These are phyloP conservation scores for Eueremaeus valkanovi DNA, from an alignment of 2,888 invertebrate species.

Conservation along the genomic window DNA sequence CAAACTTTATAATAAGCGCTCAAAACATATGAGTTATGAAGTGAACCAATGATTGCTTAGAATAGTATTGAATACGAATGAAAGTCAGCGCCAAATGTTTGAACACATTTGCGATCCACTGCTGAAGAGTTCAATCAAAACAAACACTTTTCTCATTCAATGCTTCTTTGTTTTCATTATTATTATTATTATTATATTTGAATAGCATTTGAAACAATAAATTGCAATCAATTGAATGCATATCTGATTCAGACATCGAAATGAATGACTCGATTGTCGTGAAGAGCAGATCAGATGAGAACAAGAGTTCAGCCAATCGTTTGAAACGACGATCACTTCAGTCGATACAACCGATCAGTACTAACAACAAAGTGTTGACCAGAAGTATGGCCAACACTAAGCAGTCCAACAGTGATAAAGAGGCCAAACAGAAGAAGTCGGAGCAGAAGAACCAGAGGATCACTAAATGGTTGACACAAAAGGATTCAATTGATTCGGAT, in stretches of 20 bases:
- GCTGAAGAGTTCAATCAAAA: neutral
- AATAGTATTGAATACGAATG: neutral
- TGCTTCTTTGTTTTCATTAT: neutral
- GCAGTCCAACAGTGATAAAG: neutral
- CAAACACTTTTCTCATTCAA: neutral
- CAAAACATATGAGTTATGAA: too few relatives aligned
- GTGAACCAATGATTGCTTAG: too few relatives aligned
- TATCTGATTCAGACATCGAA: neutral
- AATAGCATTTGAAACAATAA: neutral
- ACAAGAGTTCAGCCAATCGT: neutral
- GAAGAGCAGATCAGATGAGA: neutral
- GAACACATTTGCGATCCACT: neutral
- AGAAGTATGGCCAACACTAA: conserved; percentile 12
- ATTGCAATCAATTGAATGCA: neutral
- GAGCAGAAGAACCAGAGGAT: neutral
- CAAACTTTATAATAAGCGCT: too few relatives aligned
- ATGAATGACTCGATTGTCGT: neutral
- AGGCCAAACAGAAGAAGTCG: neutral
- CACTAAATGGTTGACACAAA: conserved; percentile 33
- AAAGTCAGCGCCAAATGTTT: neutral
- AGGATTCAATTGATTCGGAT: conserved; percentile 12
- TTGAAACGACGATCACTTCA: conserved; percentile 10
- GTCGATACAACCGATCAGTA: conserved; percentile 15
- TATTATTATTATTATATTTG: neutral
- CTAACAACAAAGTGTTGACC: conserved; percentile 24